Evolutionary conservation across 2,113 vertebrate species (phyloP), one percentile per base, ranked within the genome.

Genomic region (Sphaerodactylus townsendi): DNA sequence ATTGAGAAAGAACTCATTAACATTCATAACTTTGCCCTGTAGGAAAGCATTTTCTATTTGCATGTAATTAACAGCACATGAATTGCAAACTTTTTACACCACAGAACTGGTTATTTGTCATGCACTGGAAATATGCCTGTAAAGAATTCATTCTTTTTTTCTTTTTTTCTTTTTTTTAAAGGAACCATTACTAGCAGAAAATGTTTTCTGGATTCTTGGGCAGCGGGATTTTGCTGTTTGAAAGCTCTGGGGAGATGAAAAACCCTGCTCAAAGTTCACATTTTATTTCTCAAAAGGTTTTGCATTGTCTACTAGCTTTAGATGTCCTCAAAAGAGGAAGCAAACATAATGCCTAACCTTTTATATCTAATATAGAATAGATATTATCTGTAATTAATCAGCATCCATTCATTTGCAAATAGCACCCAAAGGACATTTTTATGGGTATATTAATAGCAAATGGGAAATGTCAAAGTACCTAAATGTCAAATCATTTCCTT

Each of bases 351-450:
- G 85, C 66, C 79, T 93, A 93, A 95, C 88, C 87, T 96, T 95
- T 94, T 91, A 70, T 76, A 88, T 91, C 72, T 88, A 90, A 93
- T 93, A 69, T 11, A 91, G 85, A 90, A 93, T 90, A 87, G 87
- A 91, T 78, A 94, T 91, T 72, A 87, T 93, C 92, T 92, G 23
- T 84, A 93, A 95, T 95, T 94, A 95, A 92, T 92, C 95, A 93
- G 33, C 65, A 85, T 92, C 86, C 85, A 30, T 86, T 73, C 74
- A 82, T 78, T 3, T 0, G 82, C 89, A 93, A 94, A 93, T 95
- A 85, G 5, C 88, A 94, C 81, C 66, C 44, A 70, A 84, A 85
- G 86, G 77, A 90, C 80, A 86, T 35, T 85, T 94, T 94, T 91
- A 93, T 69, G 82, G 37, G 71, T 75, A 75, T 90, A 86, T 91